Conservation (phyloP, 64 coral and sea anemone species). For the Platygyra sinensis region DNA sequence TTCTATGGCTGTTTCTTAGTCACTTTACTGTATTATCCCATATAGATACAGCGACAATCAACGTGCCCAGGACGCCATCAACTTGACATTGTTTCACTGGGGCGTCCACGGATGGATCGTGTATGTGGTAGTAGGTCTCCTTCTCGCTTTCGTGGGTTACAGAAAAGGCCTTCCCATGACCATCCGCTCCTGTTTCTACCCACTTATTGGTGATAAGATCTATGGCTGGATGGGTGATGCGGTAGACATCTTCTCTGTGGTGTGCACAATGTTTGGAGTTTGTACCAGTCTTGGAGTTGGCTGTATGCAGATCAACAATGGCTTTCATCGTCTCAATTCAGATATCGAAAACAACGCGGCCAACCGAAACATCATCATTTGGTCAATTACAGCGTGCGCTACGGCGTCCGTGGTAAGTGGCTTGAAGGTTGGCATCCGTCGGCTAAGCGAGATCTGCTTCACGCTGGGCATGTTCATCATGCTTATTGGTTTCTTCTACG, state of each 20-base stretch:
- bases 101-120: slow-evolving; percentile 64
- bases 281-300: slow-evolving; percentile 82
- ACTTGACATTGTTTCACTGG: slow-evolving; percentile 68
- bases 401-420: slow-evolving; percentile 57
- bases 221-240: slow-evolving; percentile 69
- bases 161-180: slow-evolving; percentile 68
- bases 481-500: slow-evolving; percentile 24
- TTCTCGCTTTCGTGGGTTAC: slow-evolving; percentile 52
- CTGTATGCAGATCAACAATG: slow-evolving; percentile 50
- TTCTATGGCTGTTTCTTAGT: neutral
- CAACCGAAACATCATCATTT: slow-evolving; percentile 59
- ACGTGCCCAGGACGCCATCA: slow-evolving; percentile 58
- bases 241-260: slow-evolving; percentile 71
- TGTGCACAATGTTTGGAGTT: slow-evolving; percentile 78
- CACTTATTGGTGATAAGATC: slow-evolving; percentile 70
- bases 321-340: slow-evolving; percentile 47
- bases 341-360: neutral
- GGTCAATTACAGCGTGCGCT: slow-evolving; percentile 44
- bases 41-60: slow-evolving; percentile 64
- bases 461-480: slow-evolving; percentile 54
- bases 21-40: too few relatives aligned
- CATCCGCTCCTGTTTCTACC: slow-evolving; percentile 64
- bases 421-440: slow-evolving; percentile 62
- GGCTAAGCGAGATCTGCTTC: slow-evolving; percentile 66
- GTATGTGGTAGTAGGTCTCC: slow-evolving; percentile 54